These are phyloP conservation scores for Xyliphius kryptos DNA, from an alignment of 2,113 vertebrate genomes.

Conservation along the genomic window DNA sequence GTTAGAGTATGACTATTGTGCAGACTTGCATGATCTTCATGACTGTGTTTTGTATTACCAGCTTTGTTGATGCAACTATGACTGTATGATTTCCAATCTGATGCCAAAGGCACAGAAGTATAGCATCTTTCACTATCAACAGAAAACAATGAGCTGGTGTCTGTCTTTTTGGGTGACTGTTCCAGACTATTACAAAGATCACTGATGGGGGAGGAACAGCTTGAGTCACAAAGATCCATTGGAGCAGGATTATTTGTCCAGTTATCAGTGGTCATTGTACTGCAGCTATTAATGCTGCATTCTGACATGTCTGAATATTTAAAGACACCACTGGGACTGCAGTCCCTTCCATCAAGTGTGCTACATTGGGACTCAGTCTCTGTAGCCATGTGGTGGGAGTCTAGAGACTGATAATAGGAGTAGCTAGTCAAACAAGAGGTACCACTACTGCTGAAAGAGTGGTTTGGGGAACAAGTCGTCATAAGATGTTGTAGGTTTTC, in stretches of 20 bases:
- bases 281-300: conserved; percentile 47
- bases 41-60: conserved; percentile 55
- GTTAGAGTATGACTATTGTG: conserved; percentile 63
- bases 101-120: conserved; percentile 47
- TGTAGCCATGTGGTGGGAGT: conserved; percentile 52
- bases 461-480: conserved; percentile 43
- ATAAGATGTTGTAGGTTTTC: conserved; percentile 36
- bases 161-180: too few relatives aligned
- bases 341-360: conserved; percentile 43
- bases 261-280: conserved; percentile 46
- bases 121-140: conserved; percentile 60
- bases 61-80: conserved; percentile 51
- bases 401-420: conserved; percentile 59
- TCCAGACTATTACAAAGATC: conserved; percentile 67
- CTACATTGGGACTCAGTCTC: too few relatives aligned
- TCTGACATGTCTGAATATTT: conserved; percentile 59
- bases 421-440: conserved; percentile 40
- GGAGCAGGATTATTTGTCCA: conserved; percentile 60
- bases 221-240: conserved; percentile 56
- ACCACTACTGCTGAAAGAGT: conserved; percentile 19
- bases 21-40: conserved; percentile 46
- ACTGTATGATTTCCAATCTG: conserved; percentile 48
- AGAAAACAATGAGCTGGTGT: conserved; percentile 63
- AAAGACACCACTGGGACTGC: too few relatives aligned
- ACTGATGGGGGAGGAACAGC: conserved; percentile 60